These are phyloP conservation scores for Drosophila maculinotata DNA, from an alignment of 2,888 invertebrate species.

Conservation along the genomic window DNA sequence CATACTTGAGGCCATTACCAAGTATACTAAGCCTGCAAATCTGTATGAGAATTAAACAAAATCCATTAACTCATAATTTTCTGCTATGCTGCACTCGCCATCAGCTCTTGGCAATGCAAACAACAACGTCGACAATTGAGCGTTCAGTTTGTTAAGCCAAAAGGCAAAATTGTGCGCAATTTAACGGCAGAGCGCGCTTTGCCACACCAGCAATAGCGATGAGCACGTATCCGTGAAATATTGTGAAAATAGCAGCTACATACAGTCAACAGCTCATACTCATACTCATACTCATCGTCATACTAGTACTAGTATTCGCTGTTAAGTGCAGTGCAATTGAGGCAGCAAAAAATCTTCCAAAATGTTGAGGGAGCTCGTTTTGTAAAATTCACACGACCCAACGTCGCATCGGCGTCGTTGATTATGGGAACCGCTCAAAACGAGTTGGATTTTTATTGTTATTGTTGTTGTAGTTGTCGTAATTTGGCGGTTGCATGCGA, in stretches of 20 bases:
- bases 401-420: conserved; percentile 33
- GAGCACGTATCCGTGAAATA: conserved; percentile 81
- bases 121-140: conserved; percentile 60
- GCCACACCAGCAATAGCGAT: conserved; percentile 57
- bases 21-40: conserved; percentile 10
- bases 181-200: conserved; percentile 77
- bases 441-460: conserved; percentile 61
- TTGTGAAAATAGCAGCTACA: conserved; percentile 72
- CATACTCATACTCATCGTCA: conserved; percentile 1
- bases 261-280: conserved; percentile 16
- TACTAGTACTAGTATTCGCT: conserved; percentile 23
- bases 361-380: conserved; percentile 54
- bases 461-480: conserved; percentile 33
- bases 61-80: conserved; percentile 82
- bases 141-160: conserved; percentile 79
- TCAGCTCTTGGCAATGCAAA: conserved; percentile 44
- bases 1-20: conserved; percentile 33
- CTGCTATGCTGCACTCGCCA: conserved; percentile 67
- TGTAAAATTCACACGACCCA: conserved; percentile 71
- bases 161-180: conserved; percentile 78
- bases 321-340: conserved; percentile 55
- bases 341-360: conserved; percentile 56
- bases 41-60: conserved; percentile 62
- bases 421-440: conserved; percentile 79
- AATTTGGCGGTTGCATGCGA: conserved; percentile 54